A percentile compares a stretch with the other conserved stretches of the same genome.
phyloP scores from a whole-genome alignment of 2,113 vertebrate genomes.

The Tupaia tana region DNA sequence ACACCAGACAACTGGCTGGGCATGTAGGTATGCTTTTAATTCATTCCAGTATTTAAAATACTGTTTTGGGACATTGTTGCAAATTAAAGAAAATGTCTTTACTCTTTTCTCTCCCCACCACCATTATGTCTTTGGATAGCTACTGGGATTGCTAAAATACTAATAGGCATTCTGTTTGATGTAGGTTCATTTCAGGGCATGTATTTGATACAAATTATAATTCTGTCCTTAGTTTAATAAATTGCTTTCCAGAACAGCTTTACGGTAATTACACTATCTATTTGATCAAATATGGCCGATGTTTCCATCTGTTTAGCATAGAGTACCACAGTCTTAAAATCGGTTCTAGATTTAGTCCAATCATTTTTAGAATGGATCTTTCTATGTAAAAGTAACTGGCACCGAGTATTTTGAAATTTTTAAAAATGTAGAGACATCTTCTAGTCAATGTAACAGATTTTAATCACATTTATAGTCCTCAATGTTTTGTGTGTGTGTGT shows the following conservation, averaged over 20 bases:
- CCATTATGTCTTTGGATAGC: neutral
- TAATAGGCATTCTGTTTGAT: neutral
- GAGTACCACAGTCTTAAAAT: neutral
- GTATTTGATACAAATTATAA: neutral
- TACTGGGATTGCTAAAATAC: neutral
- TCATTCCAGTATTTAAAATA: neutral
- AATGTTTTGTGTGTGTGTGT: neutral
- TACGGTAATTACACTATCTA: neutral
- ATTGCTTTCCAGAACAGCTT: neutral
- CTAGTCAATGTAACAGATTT: neutral
- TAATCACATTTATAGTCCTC: conserved; percentile 1
- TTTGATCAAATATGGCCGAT: neutral
- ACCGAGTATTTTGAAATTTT: neutral
- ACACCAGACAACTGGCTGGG: neutral
- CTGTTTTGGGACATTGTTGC: neutral
- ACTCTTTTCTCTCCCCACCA: no score
- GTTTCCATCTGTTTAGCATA: neutral
- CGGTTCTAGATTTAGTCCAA: neutral
- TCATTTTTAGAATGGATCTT: conserved; percentile 5
- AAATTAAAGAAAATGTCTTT: neutral
- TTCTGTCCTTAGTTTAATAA: neutral
- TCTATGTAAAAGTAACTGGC: neutral
- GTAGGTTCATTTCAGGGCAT: neutral
- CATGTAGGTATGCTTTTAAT: neutral
- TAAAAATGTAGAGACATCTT: neutral